Evolutionary conservation across 2,113 vertebrate species (phyloP).

Genomic region (Boleophthalmus pectinirostris): DNA sequence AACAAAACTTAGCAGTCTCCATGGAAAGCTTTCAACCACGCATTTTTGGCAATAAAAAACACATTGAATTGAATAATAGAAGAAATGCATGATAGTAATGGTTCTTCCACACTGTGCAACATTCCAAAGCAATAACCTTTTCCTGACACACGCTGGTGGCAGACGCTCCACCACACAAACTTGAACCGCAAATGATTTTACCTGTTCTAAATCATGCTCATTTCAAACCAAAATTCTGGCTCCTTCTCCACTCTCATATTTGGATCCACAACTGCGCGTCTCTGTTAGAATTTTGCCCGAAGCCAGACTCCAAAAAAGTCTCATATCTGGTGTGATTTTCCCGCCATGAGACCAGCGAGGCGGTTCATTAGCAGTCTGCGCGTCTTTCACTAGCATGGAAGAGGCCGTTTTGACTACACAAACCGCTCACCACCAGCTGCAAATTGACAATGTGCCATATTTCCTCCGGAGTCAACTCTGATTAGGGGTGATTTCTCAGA

Average conservation of each 20-base stretch:
- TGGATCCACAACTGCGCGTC: slow-evolving; percentile 23
- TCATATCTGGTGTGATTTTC: slow-evolving; percentile 50
- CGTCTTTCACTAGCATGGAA: slow-evolving; percentile 59
- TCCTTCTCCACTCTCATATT: neutral
- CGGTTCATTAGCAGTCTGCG: slow-evolving; percentile 60
- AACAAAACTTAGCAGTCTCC: too few relatives aligned
- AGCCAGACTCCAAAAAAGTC: slow-evolving; percentile 55
- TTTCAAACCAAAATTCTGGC: neutral
- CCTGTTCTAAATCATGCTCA: neutral
- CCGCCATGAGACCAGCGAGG: slow-evolving; percentile 33
- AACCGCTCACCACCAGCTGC: slow-evolving; percentile 60
- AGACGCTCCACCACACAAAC: too few relatives aligned
- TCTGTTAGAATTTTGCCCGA: slow-evolving; percentile 21
- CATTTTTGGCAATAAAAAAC: too few relatives aligned
- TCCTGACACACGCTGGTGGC: too few relatives aligned
- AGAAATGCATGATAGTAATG: too few relatives aligned
- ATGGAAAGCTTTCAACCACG: too few relatives aligned
- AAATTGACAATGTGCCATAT: slow-evolving; percentile 68
- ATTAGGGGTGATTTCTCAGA: slow-evolving; percentile 54
- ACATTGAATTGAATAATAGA: too few relatives aligned
- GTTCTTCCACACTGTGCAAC: too few relatives aligned
- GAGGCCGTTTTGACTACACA: slow-evolving; percentile 65
- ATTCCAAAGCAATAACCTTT: too few relatives aligned
- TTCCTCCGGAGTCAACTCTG: slow-evolving; percentile 55
- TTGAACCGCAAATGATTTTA: too few relatives aligned